Conservation (phyloP, 2,888 invertebrate genomes). For the Ichneumoninae sp. region DNA sequence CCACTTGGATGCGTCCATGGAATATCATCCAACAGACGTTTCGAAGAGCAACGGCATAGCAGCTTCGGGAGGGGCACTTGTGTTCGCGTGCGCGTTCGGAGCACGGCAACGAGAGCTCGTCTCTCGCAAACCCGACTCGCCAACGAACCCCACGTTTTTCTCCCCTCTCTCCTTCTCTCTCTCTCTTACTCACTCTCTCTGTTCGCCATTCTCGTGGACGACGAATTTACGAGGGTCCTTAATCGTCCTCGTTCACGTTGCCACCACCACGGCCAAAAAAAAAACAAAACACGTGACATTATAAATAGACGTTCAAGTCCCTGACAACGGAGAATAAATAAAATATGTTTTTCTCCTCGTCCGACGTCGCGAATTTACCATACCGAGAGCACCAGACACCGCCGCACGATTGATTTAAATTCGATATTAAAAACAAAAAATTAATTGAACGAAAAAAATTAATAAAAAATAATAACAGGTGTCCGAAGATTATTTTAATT, state of each 20-base stretch:
- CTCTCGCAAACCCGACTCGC: conserved; percentile 38
- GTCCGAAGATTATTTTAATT: conserved; percentile 1
- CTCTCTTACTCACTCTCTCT: neutral
- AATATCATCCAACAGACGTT: conserved; percentile 45
- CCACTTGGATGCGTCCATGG: conserved; percentile 34
- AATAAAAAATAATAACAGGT: neutral
- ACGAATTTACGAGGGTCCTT: conserved; percentile 61
- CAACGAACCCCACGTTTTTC: conserved; percentile 51
- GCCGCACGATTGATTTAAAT: neutral
- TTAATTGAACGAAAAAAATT: neutral
- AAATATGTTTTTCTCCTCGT: conserved; percentile 16
- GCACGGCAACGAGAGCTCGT: conserved; percentile 32
- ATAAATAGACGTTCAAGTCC: conserved; percentile 36
- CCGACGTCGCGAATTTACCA: conserved; percentile 11
- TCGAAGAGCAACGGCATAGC: conserved; percentile 9
- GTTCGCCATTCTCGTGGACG: conserved; percentile 32
- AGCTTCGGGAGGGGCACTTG: conserved; percentile 25
- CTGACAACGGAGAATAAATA: conserved; percentile 19
- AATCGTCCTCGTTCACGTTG: conserved; percentile 57
- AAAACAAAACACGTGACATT: conserved; percentile 42
- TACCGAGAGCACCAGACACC: neutral
- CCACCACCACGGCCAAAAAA: conserved; percentile 35
- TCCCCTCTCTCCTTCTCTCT: conserved; percentile 12
- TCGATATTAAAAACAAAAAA: neutral
- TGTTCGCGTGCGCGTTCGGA: conserved; percentile 48